These are phyloP conservation scores for Tolmerus cingulatus DNA, from an alignment of 2,888 invertebrate genomes.

Conservation along the genomic window DNA sequence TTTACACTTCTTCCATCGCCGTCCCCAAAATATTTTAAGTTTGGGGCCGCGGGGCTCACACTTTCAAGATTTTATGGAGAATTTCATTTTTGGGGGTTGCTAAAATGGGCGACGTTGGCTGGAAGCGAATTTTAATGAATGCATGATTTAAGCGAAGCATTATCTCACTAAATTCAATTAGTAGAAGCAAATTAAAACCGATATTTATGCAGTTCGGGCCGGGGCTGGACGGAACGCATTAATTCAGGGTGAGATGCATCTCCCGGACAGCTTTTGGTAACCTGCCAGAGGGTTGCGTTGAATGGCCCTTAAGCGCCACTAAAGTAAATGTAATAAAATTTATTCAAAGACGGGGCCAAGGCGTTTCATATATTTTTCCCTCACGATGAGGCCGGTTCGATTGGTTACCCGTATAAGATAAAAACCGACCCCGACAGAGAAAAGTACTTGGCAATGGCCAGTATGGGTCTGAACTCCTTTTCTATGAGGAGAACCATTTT, in stretches of 20 bases:
- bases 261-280: not conserved
- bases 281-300: not conserved
- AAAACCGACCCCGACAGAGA: slow-evolving; percentile 23
- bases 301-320: not conserved
- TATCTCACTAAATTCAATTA: not conserved
- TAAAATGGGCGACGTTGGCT: not conserved
- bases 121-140: not conserved
- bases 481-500: slow-evolving; percentile 35
- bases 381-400: not conserved
- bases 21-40: not conserved
- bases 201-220: not conserved
- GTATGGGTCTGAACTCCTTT: slow-evolving; percentile 37
- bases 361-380: not conserved
- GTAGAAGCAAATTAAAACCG: slow-evolving; percentile 7
- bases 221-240: not conserved
- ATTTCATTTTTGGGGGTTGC: not conserved
- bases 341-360: slow-evolving; percentile 11
- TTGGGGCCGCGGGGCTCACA: not conserved
- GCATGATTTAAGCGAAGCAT: not conserved
- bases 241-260: not conserved
- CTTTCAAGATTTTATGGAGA: not conserved
- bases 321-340: slow-evolving; percentile 24
- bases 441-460: slow-evolving; percentile 38
- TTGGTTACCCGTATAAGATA: slow-evolving; percentile 29
- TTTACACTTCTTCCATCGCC: not conserved